A percentile compares a stretch with the other conserved stretches of the same genome.
Evolutionary conservation across 2,888 invertebrate genomes (phyloP).

Genomic region (Dolichopus griseipennis): DNA sequence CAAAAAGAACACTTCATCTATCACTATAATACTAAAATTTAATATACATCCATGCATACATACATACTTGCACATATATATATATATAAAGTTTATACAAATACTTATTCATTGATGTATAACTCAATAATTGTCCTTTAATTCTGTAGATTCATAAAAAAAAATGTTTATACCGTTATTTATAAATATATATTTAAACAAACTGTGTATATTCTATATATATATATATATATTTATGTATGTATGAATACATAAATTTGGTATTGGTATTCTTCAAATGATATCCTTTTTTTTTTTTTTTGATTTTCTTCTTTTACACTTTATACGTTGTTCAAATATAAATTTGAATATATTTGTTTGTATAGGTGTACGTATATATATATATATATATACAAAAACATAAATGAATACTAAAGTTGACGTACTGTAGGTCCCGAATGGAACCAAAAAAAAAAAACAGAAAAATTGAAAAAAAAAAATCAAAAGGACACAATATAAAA

Average conservation of each 20-base stretch:
- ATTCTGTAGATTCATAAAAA: not conserved
- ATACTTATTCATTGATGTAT: not conserved
- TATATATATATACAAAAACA: too few species aligned
- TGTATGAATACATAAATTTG: not conserved
- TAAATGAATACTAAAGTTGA: not conserved
- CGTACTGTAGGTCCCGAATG: constrained; percentile 2
- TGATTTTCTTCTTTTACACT: not conserved
- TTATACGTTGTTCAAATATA: not conserved
- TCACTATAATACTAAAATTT: not conserved
- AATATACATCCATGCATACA: too few species aligned
- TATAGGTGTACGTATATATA: not conserved
- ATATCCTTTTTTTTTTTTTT: not conserved
- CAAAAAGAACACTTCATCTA: constrained; percentile 4
- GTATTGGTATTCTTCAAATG: not conserved
- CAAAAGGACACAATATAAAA: not conserved
- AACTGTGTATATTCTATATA: too few species aligned
- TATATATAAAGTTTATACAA: too few species aligned
- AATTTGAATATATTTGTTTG: not conserved
- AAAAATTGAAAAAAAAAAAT: not conserved
- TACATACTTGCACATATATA: not conserved
- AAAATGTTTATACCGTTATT: too few species aligned
- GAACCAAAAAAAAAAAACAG: not conserved
- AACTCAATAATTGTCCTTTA: constrained; percentile 6
- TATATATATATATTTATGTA: not conserved
- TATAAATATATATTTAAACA: too few species aligned